Percentiles rank a stretch among this genome's conserved stretches.
phyloP scores from a whole-genome alignment of 2,888 invertebrate species.

The Cheilosia variabilis region DNA sequence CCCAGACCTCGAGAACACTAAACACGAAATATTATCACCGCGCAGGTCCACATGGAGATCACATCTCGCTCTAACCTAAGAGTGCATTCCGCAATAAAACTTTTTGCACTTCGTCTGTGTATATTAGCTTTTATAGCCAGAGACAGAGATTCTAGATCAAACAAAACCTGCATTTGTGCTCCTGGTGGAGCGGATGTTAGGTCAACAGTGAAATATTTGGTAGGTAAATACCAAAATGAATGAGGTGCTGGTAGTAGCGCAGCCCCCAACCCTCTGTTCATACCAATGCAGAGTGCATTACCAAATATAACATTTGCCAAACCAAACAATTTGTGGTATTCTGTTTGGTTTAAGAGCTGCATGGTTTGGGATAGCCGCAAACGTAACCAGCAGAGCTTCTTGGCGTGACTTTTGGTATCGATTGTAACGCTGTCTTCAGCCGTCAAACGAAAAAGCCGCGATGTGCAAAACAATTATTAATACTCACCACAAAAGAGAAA shows the following conservation, averaged over 20 bases:
- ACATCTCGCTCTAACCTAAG: conserved; percentile 30
- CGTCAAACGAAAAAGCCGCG: conserved; percentile 7
- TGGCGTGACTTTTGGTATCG: conserved; percentile 16
- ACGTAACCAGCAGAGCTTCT: conserved; percentile 33
- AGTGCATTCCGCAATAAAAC: conserved; percentile 46
- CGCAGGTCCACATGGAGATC: conserved; percentile 23
- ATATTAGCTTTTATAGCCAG: conserved; percentile 35
- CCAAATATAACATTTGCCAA: conserved; percentile 66
- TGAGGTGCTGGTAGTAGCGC: background rate
- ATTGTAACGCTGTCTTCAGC: conserved; percentile 29
- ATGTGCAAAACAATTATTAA: conserved; percentile 30
- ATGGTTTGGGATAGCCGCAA: conserved; percentile 6
- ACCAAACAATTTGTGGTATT: conserved; percentile 28
- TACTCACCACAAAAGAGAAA: conserved; percentile 6
- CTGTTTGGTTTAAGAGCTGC: conserved; percentile 31
- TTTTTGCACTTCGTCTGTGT: conserved; percentile 59
- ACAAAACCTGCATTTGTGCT: conserved; percentile 64
- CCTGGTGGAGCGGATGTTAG: conserved; percentile 42
- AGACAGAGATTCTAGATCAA: conserved; percentile 66
- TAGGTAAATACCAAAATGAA: conserved; percentile 33
- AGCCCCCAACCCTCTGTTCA: background rate
- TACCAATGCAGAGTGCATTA: conserved; percentile 57
- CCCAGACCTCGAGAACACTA: conserved; percentile 55
- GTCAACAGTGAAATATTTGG: conserved; percentile 62
- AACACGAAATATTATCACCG: conserved; percentile 34